phyloP scores from a whole-genome alignment of 2,888 invertebrate genomes.

The Emmelina monodactyla region DNA sequence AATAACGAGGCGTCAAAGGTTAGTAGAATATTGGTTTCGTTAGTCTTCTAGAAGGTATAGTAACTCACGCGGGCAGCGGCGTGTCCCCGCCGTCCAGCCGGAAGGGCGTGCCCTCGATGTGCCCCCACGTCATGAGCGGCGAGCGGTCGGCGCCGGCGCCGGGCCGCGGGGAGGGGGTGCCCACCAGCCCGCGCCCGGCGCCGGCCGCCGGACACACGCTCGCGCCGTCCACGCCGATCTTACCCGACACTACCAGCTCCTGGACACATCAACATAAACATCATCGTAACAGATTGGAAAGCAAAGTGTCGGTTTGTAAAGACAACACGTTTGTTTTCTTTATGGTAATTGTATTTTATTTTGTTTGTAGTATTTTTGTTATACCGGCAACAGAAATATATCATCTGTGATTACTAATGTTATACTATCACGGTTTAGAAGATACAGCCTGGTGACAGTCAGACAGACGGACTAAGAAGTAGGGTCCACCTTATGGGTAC shows the following conservation, averaged over 20 bases:
- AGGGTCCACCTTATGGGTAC: no score
- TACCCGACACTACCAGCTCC: slow-evolving; percentile 72
- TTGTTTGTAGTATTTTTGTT: no score
- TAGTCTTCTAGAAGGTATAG: no score
- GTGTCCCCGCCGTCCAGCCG: slow-evolving; percentile 92
- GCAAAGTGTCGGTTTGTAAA: neutral
- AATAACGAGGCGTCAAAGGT: no score
- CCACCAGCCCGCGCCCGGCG: slow-evolving; percentile 68
- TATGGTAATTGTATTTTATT: no score
- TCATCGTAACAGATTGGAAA: neutral
- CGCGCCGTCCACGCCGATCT: slow-evolving; percentile 92
- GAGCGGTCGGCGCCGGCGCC: slow-evolving; percentile 79
- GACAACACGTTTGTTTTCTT: neutral
- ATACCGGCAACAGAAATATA: no score
- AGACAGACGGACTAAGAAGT: no score
- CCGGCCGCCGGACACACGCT: slow-evolving; percentile 68
- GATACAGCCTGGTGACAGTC: no score
- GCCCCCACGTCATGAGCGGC: slow-evolving; percentile 99
- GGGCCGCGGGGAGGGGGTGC: slow-evolving; percentile 91
- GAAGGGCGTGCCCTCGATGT: slow-evolving; percentile 98
- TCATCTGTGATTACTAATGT: no score
- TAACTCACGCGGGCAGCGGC: slow-evolving; percentile 71
- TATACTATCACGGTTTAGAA: no score
- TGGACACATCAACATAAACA: slow-evolving; percentile 15
- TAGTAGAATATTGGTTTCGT: no score